Conservation (phyloP, 2,113 vertebrate genomes). For the Leuciscus idus region DNA sequence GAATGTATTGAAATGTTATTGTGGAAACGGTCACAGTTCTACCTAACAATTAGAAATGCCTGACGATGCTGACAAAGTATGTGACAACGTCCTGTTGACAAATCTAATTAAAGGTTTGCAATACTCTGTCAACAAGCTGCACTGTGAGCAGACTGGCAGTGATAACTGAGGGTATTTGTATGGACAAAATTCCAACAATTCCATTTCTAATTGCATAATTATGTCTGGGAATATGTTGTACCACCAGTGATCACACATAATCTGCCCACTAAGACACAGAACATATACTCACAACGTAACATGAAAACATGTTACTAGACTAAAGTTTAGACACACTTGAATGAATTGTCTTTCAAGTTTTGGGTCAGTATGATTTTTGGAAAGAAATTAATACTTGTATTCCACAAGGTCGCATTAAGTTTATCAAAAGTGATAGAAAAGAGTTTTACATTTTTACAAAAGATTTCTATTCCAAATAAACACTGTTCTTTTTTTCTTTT, state of each 20-base stretch:
- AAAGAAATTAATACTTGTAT: too few relatives aligned
- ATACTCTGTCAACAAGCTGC: constrained; percentile 38
- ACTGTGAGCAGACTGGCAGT: constrained; percentile 28
- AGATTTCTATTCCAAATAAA: too few relatives aligned
- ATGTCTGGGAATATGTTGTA: constrained; percentile 30
- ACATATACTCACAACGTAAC: not conserved
- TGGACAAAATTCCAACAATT: constrained; percentile 57
- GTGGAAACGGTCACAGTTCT: constrained; percentile 15
- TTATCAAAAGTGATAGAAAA: too few relatives aligned
- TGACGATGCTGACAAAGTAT: constrained; percentile 43
- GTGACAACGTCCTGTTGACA: constrained; percentile 39
- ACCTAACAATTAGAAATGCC: constrained; percentile 9
- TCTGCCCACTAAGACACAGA: not conserved
- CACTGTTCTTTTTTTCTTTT: too few relatives aligned
- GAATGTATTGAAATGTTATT: not conserved
- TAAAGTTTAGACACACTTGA: not conserved
- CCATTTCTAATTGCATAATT: constrained; percentile 49
- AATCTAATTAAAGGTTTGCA: constrained; percentile 56
- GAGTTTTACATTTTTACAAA: too few relatives aligned
- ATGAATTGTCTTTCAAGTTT: not conserved
- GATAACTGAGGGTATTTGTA: constrained; percentile 46
- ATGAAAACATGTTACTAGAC: not conserved
- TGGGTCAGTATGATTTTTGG: too few relatives aligned
- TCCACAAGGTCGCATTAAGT: too few relatives aligned
- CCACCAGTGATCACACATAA: constrained; percentile 22